A percentile compares a stretch with the other conserved stretches of the same genome.
Conservation (phyloP, 2,113 vertebrate species). For the Orycteropus afer region DNA sequence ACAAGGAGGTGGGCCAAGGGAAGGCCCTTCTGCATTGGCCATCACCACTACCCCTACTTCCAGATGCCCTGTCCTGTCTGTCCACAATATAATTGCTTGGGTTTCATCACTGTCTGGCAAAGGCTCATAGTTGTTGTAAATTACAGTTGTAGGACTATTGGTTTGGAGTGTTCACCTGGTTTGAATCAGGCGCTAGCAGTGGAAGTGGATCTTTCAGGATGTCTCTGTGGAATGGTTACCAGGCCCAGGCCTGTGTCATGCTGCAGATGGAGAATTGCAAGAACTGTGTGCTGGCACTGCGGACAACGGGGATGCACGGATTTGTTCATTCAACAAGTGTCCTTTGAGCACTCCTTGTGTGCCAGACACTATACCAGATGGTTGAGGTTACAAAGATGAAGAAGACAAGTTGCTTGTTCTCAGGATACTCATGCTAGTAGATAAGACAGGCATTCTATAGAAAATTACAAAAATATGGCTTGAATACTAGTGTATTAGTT, state of each 20-base stretch:
- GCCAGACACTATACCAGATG: background rate
- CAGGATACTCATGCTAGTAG: background rate
- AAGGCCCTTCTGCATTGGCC: background rate
- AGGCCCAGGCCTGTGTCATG: background rate
- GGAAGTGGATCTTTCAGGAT: background rate
- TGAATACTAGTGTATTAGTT: background rate
- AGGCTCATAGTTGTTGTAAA: background rate
- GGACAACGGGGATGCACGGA: background rate
- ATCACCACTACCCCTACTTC: background rate
- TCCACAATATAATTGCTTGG: background rate
- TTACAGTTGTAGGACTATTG: background rate
- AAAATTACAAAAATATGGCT: background rate
- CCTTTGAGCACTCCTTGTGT: background rate
- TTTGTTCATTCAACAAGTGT: background rate
- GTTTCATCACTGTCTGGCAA: background rate
- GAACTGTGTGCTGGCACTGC: background rate
- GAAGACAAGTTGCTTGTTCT: background rate
- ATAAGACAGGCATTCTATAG: background rate
- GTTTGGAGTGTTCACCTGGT: background rate
- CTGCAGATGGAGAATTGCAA: background rate
- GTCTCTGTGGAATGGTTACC: background rate
- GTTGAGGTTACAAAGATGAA: background rate
- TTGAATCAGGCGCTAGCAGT: background rate
- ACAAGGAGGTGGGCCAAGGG: background rate
- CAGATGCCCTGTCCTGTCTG: background rate